Base-by-base conservation (phyloP, 2,797 vertebrate genomes). In the Typhlichthys eigenmanni region DNA sequence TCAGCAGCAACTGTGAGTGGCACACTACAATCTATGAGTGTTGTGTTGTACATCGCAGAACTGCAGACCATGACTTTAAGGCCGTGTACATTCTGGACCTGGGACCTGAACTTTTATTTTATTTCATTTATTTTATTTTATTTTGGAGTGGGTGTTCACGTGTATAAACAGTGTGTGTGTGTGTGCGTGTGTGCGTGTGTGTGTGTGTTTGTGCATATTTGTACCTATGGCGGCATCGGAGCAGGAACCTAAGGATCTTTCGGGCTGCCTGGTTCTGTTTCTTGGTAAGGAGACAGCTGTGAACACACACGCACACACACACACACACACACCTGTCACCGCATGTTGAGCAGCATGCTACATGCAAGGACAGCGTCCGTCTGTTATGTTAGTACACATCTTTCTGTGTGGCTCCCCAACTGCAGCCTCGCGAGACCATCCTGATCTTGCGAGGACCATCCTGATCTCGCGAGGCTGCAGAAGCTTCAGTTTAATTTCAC, bases 191-290 rank as follows among this genome's bases (percentile, higher is more conserved):
- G 50, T 51, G 50, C 34, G 16, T 47, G 66, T 52, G 48, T 29
- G 24, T 29, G 3, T 29, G 48, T 16, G 16, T 48, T 43, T 54
- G 17, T 47, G 70, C 34, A 11, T n/a, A 51, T 47, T 13, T 89
- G 89, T 83, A 99, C 98, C 98, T 98, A 93, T 99, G 98, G 84
- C 97, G 96, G 91, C 96, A 98, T 89, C 98, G 95, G 84, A 98
- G 96, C 83, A 99, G 94, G 91, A 99, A 99, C 85, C 96, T 92
- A 95, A 99, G 96, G 80, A 99, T 99, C 89, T 99, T 99, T 76
- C 97, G 96, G 89, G 97, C 98, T 86, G 98, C 98, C 91, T 99
- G 98, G 89, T 96, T 97, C 89, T 99, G 98, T 91, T 96, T 98
- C 94, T 98, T 99, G 77, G 96, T 99, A 81, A 98, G 92, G 85